Evolutionary conservation across 2,113 vertebrate genomes (phyloP).

Genomic region (Mastomys natalensis): DNA sequence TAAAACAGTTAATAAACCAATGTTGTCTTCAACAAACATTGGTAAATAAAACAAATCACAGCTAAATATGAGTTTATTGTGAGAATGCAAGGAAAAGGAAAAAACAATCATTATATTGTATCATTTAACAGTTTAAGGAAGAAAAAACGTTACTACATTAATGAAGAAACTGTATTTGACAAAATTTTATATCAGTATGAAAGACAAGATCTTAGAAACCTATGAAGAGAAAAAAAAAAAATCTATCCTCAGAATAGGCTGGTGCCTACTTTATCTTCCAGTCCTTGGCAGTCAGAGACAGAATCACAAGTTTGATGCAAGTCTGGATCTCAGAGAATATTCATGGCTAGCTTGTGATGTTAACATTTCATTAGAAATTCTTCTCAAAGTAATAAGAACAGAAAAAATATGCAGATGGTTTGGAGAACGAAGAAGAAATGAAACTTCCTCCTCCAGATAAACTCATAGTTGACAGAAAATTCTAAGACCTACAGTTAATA

Average conservation of each 20-base stretch:
- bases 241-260: not conserved
- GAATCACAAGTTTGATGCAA: not conserved
- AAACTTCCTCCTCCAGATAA: not conserved
- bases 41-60: not conserved
- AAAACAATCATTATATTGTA: not conserved
- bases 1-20: not conserved
- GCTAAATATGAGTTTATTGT: not conserved
- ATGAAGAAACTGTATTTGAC: not conserved
- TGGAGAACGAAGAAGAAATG: not conserved
- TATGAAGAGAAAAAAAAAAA: not conserved
- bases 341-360: not conserved
- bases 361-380: not conserved
- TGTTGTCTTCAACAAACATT: not conserved
- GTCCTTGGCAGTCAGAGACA: not conserved
- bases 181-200: not conserved
- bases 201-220: not conserved
- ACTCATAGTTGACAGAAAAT: not conserved
- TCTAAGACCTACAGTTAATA: not conserved
- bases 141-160: not conserved
- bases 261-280: not conserved
- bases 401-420: not conserved
- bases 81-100: not conserved
- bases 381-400: not conserved
- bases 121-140: not conserved
- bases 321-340: not conserved